These are phyloP conservation scores for Agonopterix alstromeriana DNA, from an alignment of 2,888 invertebrate genomes.

Conservation along the genomic window DNA sequence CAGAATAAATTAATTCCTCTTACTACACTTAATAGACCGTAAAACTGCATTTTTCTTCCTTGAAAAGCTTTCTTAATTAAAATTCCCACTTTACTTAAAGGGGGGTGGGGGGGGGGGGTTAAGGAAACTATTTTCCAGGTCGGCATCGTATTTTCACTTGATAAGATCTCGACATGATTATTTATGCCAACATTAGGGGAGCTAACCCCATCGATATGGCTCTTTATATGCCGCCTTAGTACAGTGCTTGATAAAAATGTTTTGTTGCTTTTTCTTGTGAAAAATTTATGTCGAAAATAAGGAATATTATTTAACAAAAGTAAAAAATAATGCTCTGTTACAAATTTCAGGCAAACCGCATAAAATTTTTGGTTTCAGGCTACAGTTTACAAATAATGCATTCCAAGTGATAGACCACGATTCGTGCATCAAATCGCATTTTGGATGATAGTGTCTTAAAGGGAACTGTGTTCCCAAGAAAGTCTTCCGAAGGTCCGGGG, in stretches of 20 bases:
- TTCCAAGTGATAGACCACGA: no score
- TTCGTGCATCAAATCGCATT: no score
- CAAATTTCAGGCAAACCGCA: no score
- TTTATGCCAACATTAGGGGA: slow-evolving; percentile 70
- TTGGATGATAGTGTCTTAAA: no score
- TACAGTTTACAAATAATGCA: no score
- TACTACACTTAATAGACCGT: slow-evolving; percentile 2
- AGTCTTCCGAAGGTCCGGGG: no score
- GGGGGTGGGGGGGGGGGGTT: slow-evolving; percentile 16
- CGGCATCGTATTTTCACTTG: slow-evolving; percentile 65
- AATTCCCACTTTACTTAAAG: slow-evolving; percentile 35
- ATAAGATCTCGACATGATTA: slow-evolving; percentile 73
- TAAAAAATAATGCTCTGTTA: no score
- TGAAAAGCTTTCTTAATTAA: slow-evolving; percentile 50
- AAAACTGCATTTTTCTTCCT: slow-evolving; percentile 23
- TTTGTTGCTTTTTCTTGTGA: neutral
- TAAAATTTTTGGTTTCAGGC: no score
- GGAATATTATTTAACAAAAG: no score
- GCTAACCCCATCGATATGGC: slow-evolving; percentile 66
- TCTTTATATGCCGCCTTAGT: slow-evolving; percentile 56
- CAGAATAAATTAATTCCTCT: neutral
- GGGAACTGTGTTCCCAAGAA: no score
- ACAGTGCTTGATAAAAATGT: slow-evolving; percentile 28
- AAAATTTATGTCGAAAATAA: no score
- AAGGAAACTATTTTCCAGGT: slow-evolving; percentile 61